Conservation (phyloP, 2,797 vertebrate genomes). For the Tarsius wallacei region DNA sequence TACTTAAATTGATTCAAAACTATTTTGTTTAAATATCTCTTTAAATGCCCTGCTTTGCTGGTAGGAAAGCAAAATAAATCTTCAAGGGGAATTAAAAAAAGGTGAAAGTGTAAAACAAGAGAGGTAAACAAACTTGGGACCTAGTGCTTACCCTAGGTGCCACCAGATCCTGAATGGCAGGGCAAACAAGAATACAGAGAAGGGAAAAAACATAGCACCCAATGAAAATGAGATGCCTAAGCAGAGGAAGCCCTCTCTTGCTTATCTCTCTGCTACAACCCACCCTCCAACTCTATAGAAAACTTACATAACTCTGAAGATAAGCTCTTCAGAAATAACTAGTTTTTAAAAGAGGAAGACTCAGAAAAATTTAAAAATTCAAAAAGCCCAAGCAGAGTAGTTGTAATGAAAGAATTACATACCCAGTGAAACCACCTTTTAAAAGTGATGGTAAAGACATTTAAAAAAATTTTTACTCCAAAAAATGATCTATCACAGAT, state of each 20-base stretch:
- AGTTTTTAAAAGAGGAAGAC: background rate
- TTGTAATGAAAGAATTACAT: background rate
- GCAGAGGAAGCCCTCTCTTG: background rate
- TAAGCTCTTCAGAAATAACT: background rate
- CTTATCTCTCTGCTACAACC: background rate
- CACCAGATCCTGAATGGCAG: background rate
- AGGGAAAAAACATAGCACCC: background rate
- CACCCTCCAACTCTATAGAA: background rate
- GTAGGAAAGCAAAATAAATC: constrained; percentile 16
- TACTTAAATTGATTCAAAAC: background rate
- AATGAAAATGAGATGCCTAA: background rate
- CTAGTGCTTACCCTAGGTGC: background rate
- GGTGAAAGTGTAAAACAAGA: background rate
- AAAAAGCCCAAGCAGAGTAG: background rate
- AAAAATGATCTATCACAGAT: background rate
- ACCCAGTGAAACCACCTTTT: background rate
- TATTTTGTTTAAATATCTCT: constrained; percentile 13
- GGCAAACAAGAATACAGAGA: background rate
- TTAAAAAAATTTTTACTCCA: background rate
- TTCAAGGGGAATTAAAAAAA: background rate
- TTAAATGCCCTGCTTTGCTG: background rate
- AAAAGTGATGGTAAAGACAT: background rate
- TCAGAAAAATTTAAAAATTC: background rate
- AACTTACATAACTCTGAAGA: too few relatives aligned
- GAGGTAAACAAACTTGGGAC: background rate